Conservation (phyloP, 2,888 invertebrate species). For the Julus scanicus region DNA sequence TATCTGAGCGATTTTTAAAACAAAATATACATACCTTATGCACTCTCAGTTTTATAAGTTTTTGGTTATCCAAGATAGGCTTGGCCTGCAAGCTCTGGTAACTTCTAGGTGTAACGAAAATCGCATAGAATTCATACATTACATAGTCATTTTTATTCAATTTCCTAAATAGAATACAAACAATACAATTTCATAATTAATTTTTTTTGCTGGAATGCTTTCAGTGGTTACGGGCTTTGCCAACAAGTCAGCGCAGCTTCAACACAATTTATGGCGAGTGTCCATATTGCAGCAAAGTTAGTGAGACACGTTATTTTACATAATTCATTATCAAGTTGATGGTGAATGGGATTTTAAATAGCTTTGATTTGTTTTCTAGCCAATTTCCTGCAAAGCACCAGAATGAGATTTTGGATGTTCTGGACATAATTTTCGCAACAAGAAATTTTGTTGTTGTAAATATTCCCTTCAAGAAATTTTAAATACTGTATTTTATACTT, state of each 20-base stretch:
- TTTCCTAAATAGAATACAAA: background rate
- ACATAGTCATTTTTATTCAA: background rate
- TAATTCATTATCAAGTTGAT: background rate
- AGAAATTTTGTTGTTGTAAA: too few relatives aligned
- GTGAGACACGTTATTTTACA: background rate
- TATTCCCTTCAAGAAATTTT: too few relatives aligned
- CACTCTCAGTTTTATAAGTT: too few relatives aligned
- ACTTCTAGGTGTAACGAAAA: too few relatives aligned
- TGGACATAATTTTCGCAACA: too few relatives aligned
- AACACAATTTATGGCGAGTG: conserved; percentile 58
- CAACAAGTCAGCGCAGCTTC: conserved; percentile 58
- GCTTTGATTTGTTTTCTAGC: background rate
- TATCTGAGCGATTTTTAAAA: too few relatives aligned
- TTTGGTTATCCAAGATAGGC: too few relatives aligned
- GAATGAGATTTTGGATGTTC: background rate
- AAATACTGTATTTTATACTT: too few relatives aligned
- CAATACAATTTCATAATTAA: too few relatives aligned
- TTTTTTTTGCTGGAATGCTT: background rate
- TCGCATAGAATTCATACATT: too few relatives aligned
- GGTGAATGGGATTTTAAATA: background rate
- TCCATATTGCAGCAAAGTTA: conserved; percentile 58
- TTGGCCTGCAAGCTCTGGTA: too few relatives aligned
- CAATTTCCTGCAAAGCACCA: conserved; percentile 31
- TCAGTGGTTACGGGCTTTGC: conserved; percentile 57
- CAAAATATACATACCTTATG: too few relatives aligned